Percentiles rank a stretch among this genome's conserved stretches.
Evolutionary conservation across 2,888 invertebrate species (phyloP).

Genomic region (Epistrophella euchroma): DNA sequence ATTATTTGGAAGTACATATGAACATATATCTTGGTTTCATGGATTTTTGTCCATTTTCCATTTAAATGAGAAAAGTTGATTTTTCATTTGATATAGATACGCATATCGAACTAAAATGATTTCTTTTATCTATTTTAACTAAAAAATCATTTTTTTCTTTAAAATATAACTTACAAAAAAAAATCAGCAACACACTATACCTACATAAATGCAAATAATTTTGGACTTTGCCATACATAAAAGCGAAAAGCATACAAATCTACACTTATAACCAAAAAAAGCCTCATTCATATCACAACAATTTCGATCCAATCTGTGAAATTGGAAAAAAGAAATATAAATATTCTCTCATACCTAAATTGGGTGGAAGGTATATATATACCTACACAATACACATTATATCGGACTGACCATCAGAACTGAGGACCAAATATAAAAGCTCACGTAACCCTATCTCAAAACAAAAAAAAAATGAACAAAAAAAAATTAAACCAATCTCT

Average conservation of each 20-base stretch:
- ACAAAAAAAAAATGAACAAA: neutral
- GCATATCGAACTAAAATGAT: constrained; percentile 3
- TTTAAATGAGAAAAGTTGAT: constrained; percentile 57
- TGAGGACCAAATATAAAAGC: neutral
- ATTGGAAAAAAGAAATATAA: constrained; percentile 48
- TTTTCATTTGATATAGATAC: constrained; percentile 11
- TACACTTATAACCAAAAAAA: neutral
- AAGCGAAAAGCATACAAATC: constrained; percentile 24
- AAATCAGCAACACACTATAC: constrained; percentile 8
- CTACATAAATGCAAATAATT: constrained; percentile 18
- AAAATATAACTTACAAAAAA: constrained; percentile 28
- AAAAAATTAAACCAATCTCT: constrained; percentile 49
- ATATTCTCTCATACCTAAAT: constrained; percentile 6
- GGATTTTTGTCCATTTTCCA: constrained; percentile 54
- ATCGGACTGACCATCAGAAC: neutral
- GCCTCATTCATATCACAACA: constrained; percentile 33
- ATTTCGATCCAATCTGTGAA: constrained; percentile 67
- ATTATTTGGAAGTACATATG: neutral
- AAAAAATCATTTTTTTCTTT: constrained; percentile 27
- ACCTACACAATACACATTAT: too few relatives aligned
- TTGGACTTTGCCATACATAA: constrained; percentile 18
- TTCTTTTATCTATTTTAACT: constrained; percentile 16
- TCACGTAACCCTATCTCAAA: constrained; percentile 14
- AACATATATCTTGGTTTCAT: constrained; percentile 1
- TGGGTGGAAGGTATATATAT: neutral